Conservation (phyloP, 2,888 invertebrate species). For the Oxytorus armatus region DNA sequence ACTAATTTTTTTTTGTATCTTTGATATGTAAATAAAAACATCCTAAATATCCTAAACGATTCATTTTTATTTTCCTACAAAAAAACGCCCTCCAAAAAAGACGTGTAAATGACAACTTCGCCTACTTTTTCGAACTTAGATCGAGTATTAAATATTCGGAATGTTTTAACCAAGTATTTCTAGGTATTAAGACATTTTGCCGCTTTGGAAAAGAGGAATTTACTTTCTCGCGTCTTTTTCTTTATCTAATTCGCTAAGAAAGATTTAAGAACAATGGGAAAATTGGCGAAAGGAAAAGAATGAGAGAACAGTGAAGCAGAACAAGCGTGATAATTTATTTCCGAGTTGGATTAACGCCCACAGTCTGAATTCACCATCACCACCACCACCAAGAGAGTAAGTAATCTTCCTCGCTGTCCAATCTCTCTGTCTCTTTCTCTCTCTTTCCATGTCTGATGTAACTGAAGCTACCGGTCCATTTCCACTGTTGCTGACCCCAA, state of each 20-base stretch:
- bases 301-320: constrained; percentile 52
- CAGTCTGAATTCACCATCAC: constrained; percentile 24
- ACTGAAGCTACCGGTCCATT: constrained; percentile 54
- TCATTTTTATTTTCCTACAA: too few relatives aligned
- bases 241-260: constrained; percentile 31
- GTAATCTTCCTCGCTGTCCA: constrained; percentile 72
- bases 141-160: too few relatives aligned
- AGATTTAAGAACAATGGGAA: constrained; percentile 58
- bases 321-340: constrained; percentile 63
- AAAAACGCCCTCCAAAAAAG: too few relatives aligned
- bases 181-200: background rate
- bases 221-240: background rate
- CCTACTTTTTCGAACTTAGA: too few relatives aligned
- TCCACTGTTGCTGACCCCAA: constrained; percentile 46
- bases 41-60: too few relatives aligned
- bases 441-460: constrained; percentile 63
- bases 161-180: background rate
- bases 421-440: constrained; percentile 54
- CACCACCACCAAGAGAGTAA: constrained; percentile 43
- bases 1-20: too few relatives aligned
- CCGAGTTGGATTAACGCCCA: constrained; percentile 66
- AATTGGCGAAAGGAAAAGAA: constrained; percentile 40
- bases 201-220: background rate
- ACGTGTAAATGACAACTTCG: too few relatives aligned
- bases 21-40: too few relatives aligned